Evolutionary conservation across 2,797 vertebrate species (phyloP), one percentile per base, ranked within the genome.

Genomic region (Decapterus maruadsi): DNA sequence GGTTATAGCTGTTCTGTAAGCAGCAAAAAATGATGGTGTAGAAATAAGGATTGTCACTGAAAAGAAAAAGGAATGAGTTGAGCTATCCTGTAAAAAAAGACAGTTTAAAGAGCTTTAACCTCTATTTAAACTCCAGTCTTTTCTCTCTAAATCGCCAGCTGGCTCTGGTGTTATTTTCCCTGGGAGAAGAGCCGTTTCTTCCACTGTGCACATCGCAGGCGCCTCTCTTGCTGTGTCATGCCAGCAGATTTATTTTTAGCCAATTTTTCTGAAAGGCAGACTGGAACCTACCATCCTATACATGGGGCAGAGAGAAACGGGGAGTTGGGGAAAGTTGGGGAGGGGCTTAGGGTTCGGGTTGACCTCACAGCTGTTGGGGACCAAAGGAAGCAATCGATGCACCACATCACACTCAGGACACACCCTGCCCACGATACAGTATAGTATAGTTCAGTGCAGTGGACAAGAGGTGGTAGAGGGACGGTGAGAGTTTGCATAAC

Each of bases 231-330:
- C 90, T 78, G 84, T 90, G 90, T 90, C 91, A 85, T 83, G 90
- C 89, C 88, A 88, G 90, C 91, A 90, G 77, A 84, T 91, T 88
- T 89, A 85, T 87, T 88, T 90, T 89, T 78, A 86, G 70, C 82
- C 81, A 68, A 34, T 75, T 87, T 26, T 80, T 87, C 58, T 90
- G 78, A 92, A 92, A 90, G 81, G 87, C 84, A 83, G 62, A 79
- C 93, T 97, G 11, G 97, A 98, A 91, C 95, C 96, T 97, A 97
- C 97, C 81, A 95, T 96, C 81, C 97, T 94, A 96, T 97, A 97
- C 91, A 97, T 46, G n/a, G 67, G 62, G 62, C 77, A 72, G 73
- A 90, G 78, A 79, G 79, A 65, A 55, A 80, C 53, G 12, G 70
- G 53, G 76, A 82, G 70, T 64, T 58, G 50, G 59, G 75, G 54